phyloP scores from a whole-genome alignment of 2,888 invertebrate species.

The Acanthosepion pharaonis region DNA sequence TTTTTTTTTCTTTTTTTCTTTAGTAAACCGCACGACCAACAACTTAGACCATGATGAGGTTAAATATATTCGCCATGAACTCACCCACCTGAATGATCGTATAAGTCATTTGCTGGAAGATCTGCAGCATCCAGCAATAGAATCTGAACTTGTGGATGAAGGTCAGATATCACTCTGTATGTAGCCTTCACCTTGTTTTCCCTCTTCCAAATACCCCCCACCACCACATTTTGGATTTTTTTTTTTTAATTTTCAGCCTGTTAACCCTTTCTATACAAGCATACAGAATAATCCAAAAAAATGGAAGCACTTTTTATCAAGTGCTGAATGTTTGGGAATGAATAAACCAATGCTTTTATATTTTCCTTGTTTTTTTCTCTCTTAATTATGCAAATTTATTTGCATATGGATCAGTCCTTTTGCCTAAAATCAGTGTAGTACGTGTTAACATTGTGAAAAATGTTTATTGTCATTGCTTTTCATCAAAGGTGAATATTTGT shows the following conservation, averaged over 20 bases:
- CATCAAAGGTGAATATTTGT: too few species aligned
- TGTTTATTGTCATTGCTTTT: too few species aligned
- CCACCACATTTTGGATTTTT: background rate
- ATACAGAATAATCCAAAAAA: background rate
- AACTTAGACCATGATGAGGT: slow-evolving; percentile 75
- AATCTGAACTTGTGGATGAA: background rate
- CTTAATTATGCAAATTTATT: too few species aligned
- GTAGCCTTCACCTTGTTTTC: background rate
- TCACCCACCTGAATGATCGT: slow-evolving; percentile 78
- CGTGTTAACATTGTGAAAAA: too few species aligned
- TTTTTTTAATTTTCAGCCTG: background rate
- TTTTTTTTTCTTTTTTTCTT: slow-evolving; percentile 51
- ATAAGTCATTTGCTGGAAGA: slow-evolving; percentile 79
- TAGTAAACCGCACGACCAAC: slow-evolving; percentile 74
- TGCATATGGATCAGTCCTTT: too few species aligned
- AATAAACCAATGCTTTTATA: too few species aligned
- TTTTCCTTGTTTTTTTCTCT: too few species aligned
- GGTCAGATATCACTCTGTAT: background rate
- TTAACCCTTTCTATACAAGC: background rate
- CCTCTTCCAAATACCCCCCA: background rate
- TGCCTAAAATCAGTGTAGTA: too few species aligned
- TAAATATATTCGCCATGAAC: slow-evolving; percentile 76
- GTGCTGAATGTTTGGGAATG: background rate
- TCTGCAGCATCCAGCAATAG: slow-evolving; percentile 74
- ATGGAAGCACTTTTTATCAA: background rate